Percentiles rank a stretch among this genome's conserved stretches.
Evolutionary conservation across 2,113 vertebrate genomes (phyloP).

Genomic region (Psilopogon haemacephalus): DNA sequence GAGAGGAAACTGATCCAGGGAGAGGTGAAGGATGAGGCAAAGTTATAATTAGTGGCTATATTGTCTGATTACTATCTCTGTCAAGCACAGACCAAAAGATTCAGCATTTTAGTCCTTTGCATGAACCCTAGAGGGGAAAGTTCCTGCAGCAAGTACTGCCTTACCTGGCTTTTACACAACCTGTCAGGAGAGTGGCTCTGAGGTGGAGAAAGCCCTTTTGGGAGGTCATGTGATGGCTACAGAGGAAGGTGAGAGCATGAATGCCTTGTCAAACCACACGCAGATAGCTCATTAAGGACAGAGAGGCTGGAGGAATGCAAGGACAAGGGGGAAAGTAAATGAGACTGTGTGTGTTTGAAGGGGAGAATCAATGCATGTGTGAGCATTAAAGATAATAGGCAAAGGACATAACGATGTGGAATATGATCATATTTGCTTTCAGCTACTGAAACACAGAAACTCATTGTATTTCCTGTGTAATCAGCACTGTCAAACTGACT

Average conservation of each 20-base stretch:
- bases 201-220: neutral
- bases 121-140: neutral
- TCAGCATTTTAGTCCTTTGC: neutral
- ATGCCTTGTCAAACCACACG: neutral
- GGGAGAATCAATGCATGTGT: neutral
- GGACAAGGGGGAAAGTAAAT: neutral
- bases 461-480: neutral
- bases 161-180: neutral
- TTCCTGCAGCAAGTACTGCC: neutral
- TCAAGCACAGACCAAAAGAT: neutral
- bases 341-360: neutral
- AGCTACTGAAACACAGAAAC: neutral
- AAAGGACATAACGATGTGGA: neutral
- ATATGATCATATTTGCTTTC: neutral
- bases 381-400: neutral
- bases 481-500: neutral
- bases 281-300: neutral
- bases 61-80: neutral
- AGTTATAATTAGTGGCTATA: neutral
- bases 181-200: neutral
- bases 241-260: neutral
- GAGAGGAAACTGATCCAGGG: conserved; percentile 19
- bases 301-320: neutral
- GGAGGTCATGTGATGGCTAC: neutral
- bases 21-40: conserved; percentile 21